Evolutionary conservation across 92 coral and sea anemone species (phyloP), one percentile per base, ranked within the genome.

Genomic region (Epizoanthus illoricatus): DNA sequence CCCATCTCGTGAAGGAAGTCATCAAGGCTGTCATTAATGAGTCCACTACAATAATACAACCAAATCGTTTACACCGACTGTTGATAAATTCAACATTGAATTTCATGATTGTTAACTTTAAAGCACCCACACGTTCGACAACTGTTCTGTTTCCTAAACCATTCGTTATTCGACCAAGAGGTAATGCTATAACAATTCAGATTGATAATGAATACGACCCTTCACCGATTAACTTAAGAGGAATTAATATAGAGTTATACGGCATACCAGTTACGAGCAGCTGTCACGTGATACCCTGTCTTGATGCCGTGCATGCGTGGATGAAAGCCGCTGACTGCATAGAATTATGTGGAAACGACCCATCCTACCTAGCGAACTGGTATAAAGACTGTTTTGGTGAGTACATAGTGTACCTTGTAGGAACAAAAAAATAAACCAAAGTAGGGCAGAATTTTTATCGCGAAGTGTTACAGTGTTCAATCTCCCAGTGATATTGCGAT

Each of bases 131-230:
- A 17, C 23, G 5, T 18, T 75, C 54, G 2, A 75, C 81, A 60
- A 75, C 81, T 75, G 69, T 75, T n/a, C 7, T 40, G 16, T 41
- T 75, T 7, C 69, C 55, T 4, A 59, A 47, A n/a, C 81, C 81
- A 15, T 42, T 75, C 43, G 81, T 75, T 60, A 56, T 75, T 41
- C 81, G 54, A 28, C 68, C 81, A n/a, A 75, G 43, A 75, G 81
- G 55, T 2, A 75, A 57, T 41, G 81, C 13, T 19, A 23, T 75
- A 16, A 75, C 49, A n/a, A 17, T 75, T 9, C 81, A 75, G 43
- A 75, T 75, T 60, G 39, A 55, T 17, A 18, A 59, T n/a, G 11
- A 59, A 12, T 60, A 59, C 19, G 40, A 16, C 43, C 11, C 16
- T 60, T 13, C 15, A 8, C 81, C 69, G 13, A 0, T 75, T 5